These are phyloP conservation scores for Oscheius myriophilus DNA, from an alignment of 2,888 invertebrate genomes.

Conservation along the genomic window DNA sequence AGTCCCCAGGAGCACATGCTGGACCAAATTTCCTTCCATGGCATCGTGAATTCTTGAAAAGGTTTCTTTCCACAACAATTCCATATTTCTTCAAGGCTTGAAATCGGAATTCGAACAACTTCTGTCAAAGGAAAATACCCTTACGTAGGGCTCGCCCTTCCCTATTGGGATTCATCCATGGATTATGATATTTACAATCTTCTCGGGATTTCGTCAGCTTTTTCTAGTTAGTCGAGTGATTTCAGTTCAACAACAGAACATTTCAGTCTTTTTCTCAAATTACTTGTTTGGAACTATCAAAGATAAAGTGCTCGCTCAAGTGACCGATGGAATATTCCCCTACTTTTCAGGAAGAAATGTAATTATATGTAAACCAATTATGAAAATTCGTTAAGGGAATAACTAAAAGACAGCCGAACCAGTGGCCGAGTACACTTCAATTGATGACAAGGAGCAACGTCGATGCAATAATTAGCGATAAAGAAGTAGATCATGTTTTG, in stretches of 20 bases:
- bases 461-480: neutral
- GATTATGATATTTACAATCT: conserved; percentile 2
- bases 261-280: neutral
- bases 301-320: neutral
- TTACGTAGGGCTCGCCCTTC: neutral
- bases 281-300: neutral
- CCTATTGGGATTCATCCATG: conserved; percentile 10
- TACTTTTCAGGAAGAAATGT: neutral
- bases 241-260: neutral
- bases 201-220: neutral
- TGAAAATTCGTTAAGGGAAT: neutral
- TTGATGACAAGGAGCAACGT: too few relatives aligned
- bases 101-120: conserved; percentile 8
- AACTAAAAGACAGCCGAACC: neutral
- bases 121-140: conserved; percentile 5
- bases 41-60: conserved; percentile 6
- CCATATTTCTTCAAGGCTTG: neutral
- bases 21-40: neutral
- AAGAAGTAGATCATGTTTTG: neutral
- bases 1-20: neutral
- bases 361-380: neutral
- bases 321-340: neutral
- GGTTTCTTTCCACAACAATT: neutral
- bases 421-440: neutral
- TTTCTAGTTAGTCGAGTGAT: neutral